Conservation (phyloP, 2,113 vertebrate species). For the Cercopithecus mona region DNA sequence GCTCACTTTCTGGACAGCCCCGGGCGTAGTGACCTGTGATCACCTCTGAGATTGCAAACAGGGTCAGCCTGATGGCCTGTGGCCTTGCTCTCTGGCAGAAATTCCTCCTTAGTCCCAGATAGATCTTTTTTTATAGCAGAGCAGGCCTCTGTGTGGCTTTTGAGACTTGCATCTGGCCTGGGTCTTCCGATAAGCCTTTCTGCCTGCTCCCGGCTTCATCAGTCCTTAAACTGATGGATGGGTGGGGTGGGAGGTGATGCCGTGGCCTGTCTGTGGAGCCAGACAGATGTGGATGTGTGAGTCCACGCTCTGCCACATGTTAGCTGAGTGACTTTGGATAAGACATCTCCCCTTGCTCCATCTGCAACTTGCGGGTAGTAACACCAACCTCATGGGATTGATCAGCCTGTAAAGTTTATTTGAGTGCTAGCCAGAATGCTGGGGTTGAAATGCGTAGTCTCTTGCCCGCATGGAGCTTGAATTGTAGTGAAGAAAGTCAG, state of each 20-base stretch:
- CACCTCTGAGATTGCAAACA: too few species aligned
- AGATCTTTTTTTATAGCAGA: not conserved
- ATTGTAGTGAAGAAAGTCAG: not conserved
- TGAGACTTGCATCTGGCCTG: not conserved
- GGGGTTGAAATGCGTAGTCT: too few species aligned
- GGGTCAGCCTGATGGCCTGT: not conserved
- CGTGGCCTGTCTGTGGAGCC: not conserved
- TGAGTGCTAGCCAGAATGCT: not conserved
- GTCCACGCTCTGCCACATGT: not conserved
- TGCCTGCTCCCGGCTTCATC: not conserved
- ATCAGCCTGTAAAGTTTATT: not conserved
- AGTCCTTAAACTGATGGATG: not conserved
- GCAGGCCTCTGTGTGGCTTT: not conserved
- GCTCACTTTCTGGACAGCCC: not conserved
- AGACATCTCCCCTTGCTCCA: not conserved
- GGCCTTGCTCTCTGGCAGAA: not conserved
- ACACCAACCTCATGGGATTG: not conserved
- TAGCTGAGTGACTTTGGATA: not conserved
- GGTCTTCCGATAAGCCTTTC: not conserved
- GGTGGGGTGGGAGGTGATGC: not conserved
- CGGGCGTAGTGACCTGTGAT: fast-evolving
- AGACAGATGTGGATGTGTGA: too few species aligned
- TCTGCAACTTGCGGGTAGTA: too few species aligned
- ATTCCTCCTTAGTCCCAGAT: not conserved
- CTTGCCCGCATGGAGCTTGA: not conserved